Conservation (phyloP, 2,888 invertebrate genomes). For the Mythimna pallens region DNA sequence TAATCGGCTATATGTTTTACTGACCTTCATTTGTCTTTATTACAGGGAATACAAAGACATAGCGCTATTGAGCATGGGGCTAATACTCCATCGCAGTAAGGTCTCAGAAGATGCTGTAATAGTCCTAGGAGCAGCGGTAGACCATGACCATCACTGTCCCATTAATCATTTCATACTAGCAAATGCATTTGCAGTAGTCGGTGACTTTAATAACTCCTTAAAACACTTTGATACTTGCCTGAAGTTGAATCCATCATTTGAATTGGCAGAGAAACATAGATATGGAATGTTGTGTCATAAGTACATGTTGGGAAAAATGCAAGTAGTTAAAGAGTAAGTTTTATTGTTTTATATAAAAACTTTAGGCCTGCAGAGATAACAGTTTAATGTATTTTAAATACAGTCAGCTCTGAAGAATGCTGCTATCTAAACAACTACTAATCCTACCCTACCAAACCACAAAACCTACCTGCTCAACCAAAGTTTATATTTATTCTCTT, state of each 20-base stretch:
- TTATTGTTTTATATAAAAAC: too few species aligned
- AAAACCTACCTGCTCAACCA: too few species aligned
- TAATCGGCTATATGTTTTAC: too few species aligned
- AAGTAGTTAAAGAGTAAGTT: slow-evolving; percentile 92
- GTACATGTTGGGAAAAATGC: slow-evolving; percentile 91
- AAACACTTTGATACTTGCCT: slow-evolving; percentile 91
- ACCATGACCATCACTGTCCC: slow-evolving; percentile 92
- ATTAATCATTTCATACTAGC: slow-evolving; percentile 93
- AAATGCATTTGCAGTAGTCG: slow-evolving; percentile 93
- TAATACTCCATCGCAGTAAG: slow-evolving; percentile 93
- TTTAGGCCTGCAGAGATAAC: neutral
- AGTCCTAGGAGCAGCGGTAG: slow-evolving; percentile 93
- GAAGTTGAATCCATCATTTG: slow-evolving; percentile 91
- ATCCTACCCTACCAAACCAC: too few species aligned
- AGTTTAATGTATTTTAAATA: too few species aligned
- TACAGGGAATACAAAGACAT: slow-evolving; percentile 93
- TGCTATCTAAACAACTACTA: too few species aligned
- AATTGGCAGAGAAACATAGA: slow-evolving; percentile 91
- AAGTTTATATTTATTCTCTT: too few species aligned
- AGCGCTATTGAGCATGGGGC: slow-evolving; percentile 93
- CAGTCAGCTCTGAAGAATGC: too few species aligned
- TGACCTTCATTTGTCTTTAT: slow-evolving; percentile 50
- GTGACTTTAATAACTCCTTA: slow-evolving; percentile 93
- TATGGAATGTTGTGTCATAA: slow-evolving; percentile 93
- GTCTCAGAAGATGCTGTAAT: slow-evolving; percentile 93